Percentiles rank a stretch among this genome's conserved stretches.
phyloP scores from a whole-genome alignment of 1,140 invertebrate species.

The Drosophila carrolli region DNA sequence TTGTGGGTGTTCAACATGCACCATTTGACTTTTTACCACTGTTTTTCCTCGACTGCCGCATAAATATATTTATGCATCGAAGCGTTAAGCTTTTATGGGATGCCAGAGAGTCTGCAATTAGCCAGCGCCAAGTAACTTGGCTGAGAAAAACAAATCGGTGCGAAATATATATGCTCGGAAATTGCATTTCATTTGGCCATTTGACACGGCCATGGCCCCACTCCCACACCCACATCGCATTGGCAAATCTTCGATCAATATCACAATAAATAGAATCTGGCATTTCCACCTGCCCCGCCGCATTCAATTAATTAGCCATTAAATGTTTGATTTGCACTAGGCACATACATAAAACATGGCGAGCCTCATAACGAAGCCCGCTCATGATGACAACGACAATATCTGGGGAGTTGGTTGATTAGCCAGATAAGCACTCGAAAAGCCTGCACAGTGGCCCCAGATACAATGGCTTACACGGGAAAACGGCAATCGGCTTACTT shows the following conservation, averaged over 20 bases:
- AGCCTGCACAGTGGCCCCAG: constrained; percentile 21
- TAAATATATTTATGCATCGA: constrained; percentile 62
- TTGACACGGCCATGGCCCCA: constrained; percentile 29
- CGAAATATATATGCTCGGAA: constrained; percentile 17
- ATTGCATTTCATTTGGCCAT: constrained; percentile 11
- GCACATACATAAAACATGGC: constrained; percentile 69
- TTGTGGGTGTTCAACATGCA: constrained; percentile 82
- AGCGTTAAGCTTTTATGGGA: constrained; percentile 39
- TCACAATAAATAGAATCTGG: constrained; percentile 55
- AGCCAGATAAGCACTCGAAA: constrained; percentile 31
- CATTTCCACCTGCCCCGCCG: constrained; percentile 50
- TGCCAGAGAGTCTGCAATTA: constrained; percentile 67
- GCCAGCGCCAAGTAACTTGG: constrained; percentile 22
- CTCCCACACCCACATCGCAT: constrained; percentile 6
- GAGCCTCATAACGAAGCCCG: constrained; percentile 6
- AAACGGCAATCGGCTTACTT: background rate
- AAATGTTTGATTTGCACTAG: constrained; percentile 64
- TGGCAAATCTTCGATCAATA: constrained; percentile 19
- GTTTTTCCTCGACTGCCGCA: constrained; percentile 48
- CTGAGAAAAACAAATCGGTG: constrained; percentile 1
- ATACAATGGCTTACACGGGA: background rate
- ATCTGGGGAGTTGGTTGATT: constrained; percentile 34
- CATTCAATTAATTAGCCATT: constrained; percentile 50
- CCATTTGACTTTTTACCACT: constrained; percentile 79
- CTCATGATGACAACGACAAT: constrained; percentile 36